Conservation (phyloP, 2,797 vertebrate genomes). For the Clamator glandarius region DNA sequence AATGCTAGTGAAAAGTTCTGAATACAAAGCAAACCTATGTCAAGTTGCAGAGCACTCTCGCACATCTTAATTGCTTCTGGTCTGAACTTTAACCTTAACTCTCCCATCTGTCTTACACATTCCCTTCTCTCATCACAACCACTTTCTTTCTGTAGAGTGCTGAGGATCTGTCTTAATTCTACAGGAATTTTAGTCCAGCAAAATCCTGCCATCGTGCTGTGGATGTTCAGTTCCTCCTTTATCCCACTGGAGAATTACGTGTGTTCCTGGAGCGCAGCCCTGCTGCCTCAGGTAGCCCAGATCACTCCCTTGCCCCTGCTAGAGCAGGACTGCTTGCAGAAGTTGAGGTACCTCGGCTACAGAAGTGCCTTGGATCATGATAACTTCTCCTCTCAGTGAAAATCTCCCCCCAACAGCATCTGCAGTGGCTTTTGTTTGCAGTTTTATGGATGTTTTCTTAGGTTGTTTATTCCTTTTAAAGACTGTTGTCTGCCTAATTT, state of each 20-base stretch:
- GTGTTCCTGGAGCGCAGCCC: accelerated
- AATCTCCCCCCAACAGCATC: background rate
- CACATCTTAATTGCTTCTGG: conserved; percentile 71
- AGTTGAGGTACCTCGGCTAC: background rate
- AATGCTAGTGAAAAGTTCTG: conserved; percentile 71
- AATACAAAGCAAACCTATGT: conserved; percentile 76
- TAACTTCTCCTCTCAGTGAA: background rate
- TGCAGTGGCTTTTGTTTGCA: background rate
- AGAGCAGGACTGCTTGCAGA: background rate
- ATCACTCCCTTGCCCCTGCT: background rate
- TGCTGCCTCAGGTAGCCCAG: background rate
- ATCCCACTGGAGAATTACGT: background rate
- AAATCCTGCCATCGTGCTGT: background rate
- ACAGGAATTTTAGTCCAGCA: background rate
- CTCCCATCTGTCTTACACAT: conserved; percentile 66
- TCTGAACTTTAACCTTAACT: conserved; percentile 71
- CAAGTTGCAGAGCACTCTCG: conserved; percentile 68
- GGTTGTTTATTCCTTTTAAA: conserved; percentile 2
- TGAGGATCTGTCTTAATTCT: conserved; percentile 29
- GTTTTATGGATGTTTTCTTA: background rate
- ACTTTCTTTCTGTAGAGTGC: conserved; percentile 3
- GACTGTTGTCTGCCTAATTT: background rate
- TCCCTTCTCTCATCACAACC: conserved; percentile 54
- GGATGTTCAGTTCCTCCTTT: background rate
- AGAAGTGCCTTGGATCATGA: background rate